Evolutionary conservation across 2,888 invertebrate genomes (phyloP), one percentile per base, ranked within the genome.

Genomic region (Cheilosia urbana): DNA sequence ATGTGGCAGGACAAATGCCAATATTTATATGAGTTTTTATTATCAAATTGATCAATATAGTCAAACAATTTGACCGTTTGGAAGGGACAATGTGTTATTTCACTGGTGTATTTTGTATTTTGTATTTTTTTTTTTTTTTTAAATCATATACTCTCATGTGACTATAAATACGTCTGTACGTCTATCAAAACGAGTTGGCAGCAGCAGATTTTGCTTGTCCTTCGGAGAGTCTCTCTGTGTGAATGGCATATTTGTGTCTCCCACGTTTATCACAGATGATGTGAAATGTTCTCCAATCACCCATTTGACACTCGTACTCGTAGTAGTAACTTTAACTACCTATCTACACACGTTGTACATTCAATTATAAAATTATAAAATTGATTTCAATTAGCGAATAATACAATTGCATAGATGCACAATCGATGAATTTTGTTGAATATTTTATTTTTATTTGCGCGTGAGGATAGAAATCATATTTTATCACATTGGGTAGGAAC

Each of bases 321-420:
- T 24, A 27, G 27, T 6, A 27, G 27, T 27, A 49, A 13, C 49
- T 21, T n/a, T n/a, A n/a, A n/a, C n/a, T n/a, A 27, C 27, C 27
- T 27, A 42, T 24, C 1, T 13, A 58, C 15, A 45, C 24, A 17
- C 19, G 37, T 7, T 34, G 9, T 40, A 37, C 37, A 51, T 40
- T 62, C 30, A 42, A 45, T 62, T 42, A 72, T 21, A 51, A 72
- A 42, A 45, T 62, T 42, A 72, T 21, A 51, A 72, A 63, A 72
- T 62, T 72, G 72, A 72, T 62, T 72, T 17, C 42, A 62, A 62
- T 62, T 63, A 53, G 53, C 40, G 63, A 51, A 62, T 63, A 62
- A 62, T 53, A 27, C 34, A 72, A 63, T 62, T 57, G 57, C 57
- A 17, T 9, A 34, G 0, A 37, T 37, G 37, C 13, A 13, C 4